phyloP scores from a whole-genome alignment of 2,888 invertebrate genomes.

The Drosophila flavopinicola region DNA sequence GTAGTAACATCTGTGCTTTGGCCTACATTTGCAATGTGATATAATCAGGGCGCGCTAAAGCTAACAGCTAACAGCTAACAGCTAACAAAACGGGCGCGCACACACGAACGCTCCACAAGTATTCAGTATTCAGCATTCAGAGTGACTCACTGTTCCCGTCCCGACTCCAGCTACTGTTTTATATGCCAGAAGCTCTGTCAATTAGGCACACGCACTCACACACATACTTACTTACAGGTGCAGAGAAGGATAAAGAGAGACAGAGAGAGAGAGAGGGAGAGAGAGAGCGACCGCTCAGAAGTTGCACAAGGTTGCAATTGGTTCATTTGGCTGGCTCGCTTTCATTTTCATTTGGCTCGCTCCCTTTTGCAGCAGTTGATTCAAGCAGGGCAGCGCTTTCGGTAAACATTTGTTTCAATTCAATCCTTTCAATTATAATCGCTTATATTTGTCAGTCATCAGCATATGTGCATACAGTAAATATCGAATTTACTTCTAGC shows the following conservation, averaged over 20 bases:
- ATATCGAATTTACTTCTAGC: conserved; percentile 1
- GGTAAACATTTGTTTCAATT: conserved; percentile 52
- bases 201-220: conserved; percentile 48
- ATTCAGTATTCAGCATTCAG: conserved; percentile 61
- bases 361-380: conserved; percentile 39
- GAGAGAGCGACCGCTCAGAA: conserved; percentile 27
- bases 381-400: conserved; percentile 28
- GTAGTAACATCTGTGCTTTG: conserved; percentile 72
- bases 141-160: conserved; percentile 27
- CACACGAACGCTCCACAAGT: conserved; percentile 71
- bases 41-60: conserved; percentile 77
- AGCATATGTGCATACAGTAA: not conserved
- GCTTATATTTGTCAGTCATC: conserved; percentile 22
- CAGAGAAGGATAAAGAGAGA: conserved; percentile 1
- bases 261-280: conserved; percentile 7
- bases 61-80: conserved; percentile 50
- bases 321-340: conserved; percentile 34
- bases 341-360: conserved; percentile 55
- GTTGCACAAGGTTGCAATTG: conserved; percentile 49
- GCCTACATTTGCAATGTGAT: conserved; percentile 78
- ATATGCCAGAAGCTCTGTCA: conserved; percentile 57
- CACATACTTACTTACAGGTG: conserved; percentile 14
- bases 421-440: conserved; percentile 49
- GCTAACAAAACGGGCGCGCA: conserved; percentile 66
- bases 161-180: conserved; percentile 18